A percentile compares a stretch with the other conserved stretches of the same genome.
Conservation (phyloP, 2,113 vertebrate species). For the Tympanuchus pallidicinctus region DNA sequence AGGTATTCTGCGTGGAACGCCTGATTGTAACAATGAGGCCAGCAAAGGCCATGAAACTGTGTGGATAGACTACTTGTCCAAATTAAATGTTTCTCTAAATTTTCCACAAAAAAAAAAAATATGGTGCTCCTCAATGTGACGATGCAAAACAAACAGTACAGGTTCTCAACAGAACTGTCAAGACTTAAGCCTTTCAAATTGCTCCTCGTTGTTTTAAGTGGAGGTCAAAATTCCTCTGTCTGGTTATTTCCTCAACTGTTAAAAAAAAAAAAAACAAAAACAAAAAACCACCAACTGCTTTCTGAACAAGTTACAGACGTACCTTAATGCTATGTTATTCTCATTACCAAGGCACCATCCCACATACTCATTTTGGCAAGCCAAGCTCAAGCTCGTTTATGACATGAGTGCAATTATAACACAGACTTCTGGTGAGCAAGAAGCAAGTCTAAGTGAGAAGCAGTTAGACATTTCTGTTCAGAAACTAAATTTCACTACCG, state of each 20-base stretch:
- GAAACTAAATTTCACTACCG: neutral
- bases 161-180: neutral
- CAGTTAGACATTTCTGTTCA: neutral
- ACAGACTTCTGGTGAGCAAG: neutral
- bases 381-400: neutral
- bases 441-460: neutral
- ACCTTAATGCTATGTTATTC: neutral
- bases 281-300: neutral
- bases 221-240: neutral
- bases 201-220: neutral
- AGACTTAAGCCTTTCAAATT: neutral
- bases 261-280: neutral
- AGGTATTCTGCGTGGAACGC: neutral
- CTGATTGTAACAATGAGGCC: rapidly evolving
- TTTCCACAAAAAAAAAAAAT: conserved; percentile 10
- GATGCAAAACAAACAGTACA: neutral
- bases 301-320: neutral
- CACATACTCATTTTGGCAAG: neutral
- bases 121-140: neutral
- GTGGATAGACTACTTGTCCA: neutral
- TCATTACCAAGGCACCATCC: neutral
- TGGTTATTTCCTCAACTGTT: neutral
- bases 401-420: neutral
- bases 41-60: neutral
- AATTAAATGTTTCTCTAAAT: neutral